A percentile compares a stretch with the other conserved stretches of the same genome.
Conservation (phyloP, 2,113 vertebrate genomes). For the Rissa tridactyla region DNA sequence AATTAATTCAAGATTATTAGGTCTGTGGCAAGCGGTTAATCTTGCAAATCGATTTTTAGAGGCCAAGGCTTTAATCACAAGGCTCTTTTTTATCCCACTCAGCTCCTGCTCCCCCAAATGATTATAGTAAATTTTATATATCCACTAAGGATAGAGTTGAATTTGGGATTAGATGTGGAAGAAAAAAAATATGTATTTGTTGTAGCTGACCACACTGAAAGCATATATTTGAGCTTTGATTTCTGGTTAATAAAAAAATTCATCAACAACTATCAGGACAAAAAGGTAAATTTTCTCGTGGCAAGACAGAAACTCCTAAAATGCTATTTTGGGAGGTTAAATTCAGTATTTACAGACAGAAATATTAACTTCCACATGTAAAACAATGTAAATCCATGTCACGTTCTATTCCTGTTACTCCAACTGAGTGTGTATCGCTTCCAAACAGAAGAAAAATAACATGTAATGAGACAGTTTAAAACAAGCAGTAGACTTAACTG, state of each 20-base stretch:
- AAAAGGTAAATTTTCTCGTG: not conserved
- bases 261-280: not conserved
- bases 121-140: not conserved
- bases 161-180: not conserved
- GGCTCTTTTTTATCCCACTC: not conserved
- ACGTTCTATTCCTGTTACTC: not conserved
- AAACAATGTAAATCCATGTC: not conserved
- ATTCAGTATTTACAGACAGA: not conserved
- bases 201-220: not conserved
- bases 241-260: not conserved
- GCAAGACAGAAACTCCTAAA: not conserved
- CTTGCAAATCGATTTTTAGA: not conserved
- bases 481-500: not conserved
- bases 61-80: not conserved
- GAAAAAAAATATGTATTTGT: not conserved
- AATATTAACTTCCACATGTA: not conserved
- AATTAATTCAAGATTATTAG: not conserved
- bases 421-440: not conserved
- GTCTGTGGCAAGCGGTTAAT: not conserved
- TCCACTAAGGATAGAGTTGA: not conserved
- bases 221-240: not conserved
- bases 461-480: not conserved
- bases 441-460: not conserved
- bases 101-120: not conserved
- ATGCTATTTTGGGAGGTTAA: not conserved